Conservation (phyloP, 2,797 vertebrate species). For the Sebastes hubbsi region DNA sequence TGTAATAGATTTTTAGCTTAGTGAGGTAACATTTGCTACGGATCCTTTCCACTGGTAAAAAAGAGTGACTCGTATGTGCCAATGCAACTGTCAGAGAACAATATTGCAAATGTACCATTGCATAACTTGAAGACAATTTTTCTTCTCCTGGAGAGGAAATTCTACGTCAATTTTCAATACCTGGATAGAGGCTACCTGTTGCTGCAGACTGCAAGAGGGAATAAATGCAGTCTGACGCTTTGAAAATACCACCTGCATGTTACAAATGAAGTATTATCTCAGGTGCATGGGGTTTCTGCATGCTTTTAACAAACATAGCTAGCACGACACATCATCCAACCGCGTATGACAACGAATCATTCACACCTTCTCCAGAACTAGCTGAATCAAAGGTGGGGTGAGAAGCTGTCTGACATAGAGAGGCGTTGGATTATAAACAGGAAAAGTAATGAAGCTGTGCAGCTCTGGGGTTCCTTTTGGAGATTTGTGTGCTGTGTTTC, state of each 20-base stretch:
- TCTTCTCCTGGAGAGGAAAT: neutral
- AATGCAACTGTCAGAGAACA: slow-evolving; percentile 49
- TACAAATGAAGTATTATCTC: slow-evolving; percentile 6
- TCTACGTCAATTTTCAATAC: neutral
- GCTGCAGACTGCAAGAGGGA: neutral
- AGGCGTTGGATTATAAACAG: neutral
- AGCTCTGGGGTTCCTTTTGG: slow-evolving; percentile 9
- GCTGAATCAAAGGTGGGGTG: slow-evolving; percentile 3
- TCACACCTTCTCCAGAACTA: slow-evolving; percentile 25
- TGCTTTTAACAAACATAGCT: slow-evolving; percentile 3
- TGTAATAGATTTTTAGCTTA: slow-evolving; percentile 80
- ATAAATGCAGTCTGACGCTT: neutral
- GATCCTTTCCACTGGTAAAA: slow-evolving; percentile 68
- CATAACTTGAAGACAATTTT: slow-evolving; percentile 14
- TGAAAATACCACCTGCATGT: slow-evolving; percentile 1
- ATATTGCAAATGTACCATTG: slow-evolving; percentile 35
- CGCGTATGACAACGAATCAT: slow-evolving; percentile 11
- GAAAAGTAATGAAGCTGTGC: slow-evolving; percentile 8
- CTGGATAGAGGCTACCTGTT: neutral
- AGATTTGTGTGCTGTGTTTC: slow-evolving; percentile 11
- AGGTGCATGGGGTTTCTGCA: neutral
- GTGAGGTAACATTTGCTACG: slow-evolving; percentile 73
- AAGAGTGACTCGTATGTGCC: slow-evolving; percentile 57
- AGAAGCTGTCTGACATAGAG: slow-evolving; percentile 16
- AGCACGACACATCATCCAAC: neutral